Evolutionary conservation across 2,797 vertebrate genomes (phyloP).

Genomic region (Mergus octosetaceus): DNA sequence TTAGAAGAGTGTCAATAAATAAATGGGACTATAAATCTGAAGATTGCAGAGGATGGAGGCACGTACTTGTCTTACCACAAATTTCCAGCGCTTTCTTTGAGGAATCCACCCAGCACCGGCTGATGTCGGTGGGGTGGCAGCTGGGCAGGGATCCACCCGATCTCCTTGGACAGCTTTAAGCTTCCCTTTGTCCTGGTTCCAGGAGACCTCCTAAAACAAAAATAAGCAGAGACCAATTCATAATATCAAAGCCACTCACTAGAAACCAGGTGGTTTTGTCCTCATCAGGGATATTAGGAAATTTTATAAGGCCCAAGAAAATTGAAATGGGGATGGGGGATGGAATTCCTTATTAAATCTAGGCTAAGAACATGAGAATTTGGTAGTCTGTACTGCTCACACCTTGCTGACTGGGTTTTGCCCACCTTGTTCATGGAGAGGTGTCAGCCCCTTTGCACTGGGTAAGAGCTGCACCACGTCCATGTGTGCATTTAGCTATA

Average conservation of each 20-base stretch:
- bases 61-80: fast-evolving
- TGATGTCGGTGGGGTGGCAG: not conserved
- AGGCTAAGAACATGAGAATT: not conserved
- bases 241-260: not conserved
- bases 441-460: no score
- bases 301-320: not conserved
- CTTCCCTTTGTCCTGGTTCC: not conserved
- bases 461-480: no score
- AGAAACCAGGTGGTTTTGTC: not conserved
- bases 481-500: no score
- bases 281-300: not conserved
- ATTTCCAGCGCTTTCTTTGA: fast-evolving
- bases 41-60: not conserved
- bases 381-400: not conserved
- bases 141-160: not conserved
- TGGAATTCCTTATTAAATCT: not conserved
- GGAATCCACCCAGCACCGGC: not conserved
- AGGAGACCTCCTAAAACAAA: not conserved
- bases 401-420: not conserved
- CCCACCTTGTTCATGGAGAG: no score
- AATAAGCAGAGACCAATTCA: not conserved
- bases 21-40: not conserved
- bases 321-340: no score
- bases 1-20: not conserved
- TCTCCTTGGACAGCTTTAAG: fast-evolving